Percentiles rank a stretch among this genome's conserved stretches.
phyloP scores from a whole-genome alignment of 2,888 invertebrate genomes.

The Drosophila cracens region DNA sequence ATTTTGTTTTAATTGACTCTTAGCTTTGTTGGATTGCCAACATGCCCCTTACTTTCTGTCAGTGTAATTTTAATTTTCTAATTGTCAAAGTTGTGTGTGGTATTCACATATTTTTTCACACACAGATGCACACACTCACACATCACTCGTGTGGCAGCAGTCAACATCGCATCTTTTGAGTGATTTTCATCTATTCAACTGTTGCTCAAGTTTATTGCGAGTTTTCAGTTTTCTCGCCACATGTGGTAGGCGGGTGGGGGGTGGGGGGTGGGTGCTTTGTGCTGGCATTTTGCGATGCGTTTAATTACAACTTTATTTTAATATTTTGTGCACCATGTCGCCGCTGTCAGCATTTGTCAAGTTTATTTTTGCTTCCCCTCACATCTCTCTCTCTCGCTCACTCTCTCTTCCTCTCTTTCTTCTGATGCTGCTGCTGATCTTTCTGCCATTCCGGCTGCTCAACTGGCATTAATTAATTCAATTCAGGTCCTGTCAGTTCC shows the following conservation, averaged over 20 bases:
- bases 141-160: slow-evolving; percentile 28
- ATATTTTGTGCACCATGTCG: slow-evolving; percentile 66
- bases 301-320: slow-evolving; percentile 79
- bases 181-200: slow-evolving; percentile 74
- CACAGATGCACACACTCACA: slow-evolving; percentile 19
- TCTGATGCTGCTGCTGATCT: slow-evolving; percentile 2
- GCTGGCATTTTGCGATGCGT: slow-evolving; percentile 58
- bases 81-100: slow-evolving; percentile 63
- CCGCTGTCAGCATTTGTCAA: slow-evolving; percentile 51
- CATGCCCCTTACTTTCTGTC: slow-evolving; percentile 4
- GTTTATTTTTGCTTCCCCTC: slow-evolving; percentile 28
- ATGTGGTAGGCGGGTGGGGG: slow-evolving; percentile 2
- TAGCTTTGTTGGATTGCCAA: neutral
- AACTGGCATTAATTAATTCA: slow-evolving; percentile 76
- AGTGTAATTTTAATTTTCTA: slow-evolving; percentile 74
- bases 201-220: slow-evolving; percentile 60
- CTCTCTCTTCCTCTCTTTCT: neutral
- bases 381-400: neutral
- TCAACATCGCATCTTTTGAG: slow-evolving; percentile 55
- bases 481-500: slow-evolving; percentile 71
- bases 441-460: slow-evolving; percentile 31
- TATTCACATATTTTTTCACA: slow-evolving; percentile 31
- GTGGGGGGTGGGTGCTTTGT: neutral
- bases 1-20: neutral
- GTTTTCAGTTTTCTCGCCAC: slow-evolving; percentile 1